Evolutionary conservation across 2,888 invertebrate species (phyloP), one percentile per base, ranked within the genome.

Genomic region (Cheilosia variabilis): DNA sequence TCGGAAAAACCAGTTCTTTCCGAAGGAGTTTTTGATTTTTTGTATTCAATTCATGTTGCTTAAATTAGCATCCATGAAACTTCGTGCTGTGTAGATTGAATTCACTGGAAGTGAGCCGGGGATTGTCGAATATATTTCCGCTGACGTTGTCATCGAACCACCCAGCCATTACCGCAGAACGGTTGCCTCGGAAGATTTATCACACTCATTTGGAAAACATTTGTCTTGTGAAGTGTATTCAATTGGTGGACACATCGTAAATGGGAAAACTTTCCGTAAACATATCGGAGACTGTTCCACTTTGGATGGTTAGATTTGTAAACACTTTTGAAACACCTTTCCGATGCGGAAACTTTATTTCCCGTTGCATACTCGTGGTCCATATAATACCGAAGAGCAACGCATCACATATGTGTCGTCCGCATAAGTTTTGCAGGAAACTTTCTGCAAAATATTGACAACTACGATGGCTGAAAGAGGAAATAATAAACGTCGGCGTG

Each of bases 281-380:
- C 81, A 76, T 37, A 41, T 50, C 55, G 17, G 7, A 41, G 62
- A 31, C 17, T 63, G 19, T 45, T 24, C 47, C 55, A 19, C 58
- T n/a, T 58, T 13, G 47, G 34, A 57, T 75, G 73, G 53, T n/a
- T 79, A 73, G 73, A 73, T 83, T 83, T 79, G 84, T 80, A 86
- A 81, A 86, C 81, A 86, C 72, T 86, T 76, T 81, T 62, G 68
- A 86, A 71, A 86, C 81, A 86, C 86, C 86, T 86, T 86, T 73
- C 72, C 76, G 68, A 63, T 72, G 52, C 41, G 77, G 66, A 81
- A 86, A 86, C 68, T 75, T 84, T 79, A 63, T 41, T 62, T 58
- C 37, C 34, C 62, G 27, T 58, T 37, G 66, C 62, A 7, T 27
- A 10, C 24, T 17, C 4, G 69, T 31, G 22, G 47, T 45, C 45